These are phyloP conservation scores for Hemiprocne comata DNA, from an alignment of 2,113 vertebrate species.

Conservation along the genomic window DNA sequence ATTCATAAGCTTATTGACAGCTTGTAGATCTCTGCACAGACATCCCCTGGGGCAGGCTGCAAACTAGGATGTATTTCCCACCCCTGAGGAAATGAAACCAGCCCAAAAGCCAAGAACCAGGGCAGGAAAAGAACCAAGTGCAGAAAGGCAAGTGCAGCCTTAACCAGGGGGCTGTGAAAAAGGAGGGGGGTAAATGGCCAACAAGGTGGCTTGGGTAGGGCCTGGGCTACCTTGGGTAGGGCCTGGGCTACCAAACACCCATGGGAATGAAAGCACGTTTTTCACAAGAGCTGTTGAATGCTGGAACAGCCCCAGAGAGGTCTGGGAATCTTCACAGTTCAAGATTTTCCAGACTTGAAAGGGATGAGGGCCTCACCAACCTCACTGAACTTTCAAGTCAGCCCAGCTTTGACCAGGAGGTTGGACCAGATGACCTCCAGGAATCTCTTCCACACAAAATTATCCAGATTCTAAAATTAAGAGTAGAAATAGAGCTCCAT, in stretches of 20 bases:
- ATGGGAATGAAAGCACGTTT: accelerated
- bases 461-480: background rate
- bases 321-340: background rate
- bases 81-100: background rate
- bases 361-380: background rate
- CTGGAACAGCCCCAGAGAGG: background rate
- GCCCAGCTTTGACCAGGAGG: background rate
- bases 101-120: background rate
- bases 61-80: background rate
- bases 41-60: background rate
- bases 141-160: background rate
- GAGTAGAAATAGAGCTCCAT: background rate
- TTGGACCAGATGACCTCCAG: background rate
- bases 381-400: background rate
- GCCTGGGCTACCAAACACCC: too few relatives aligned
- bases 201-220: background rate
- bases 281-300: background rate
- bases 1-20: accelerated
- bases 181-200: background rate
- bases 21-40: background rate
- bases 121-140: background rate
- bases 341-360: background rate
- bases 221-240: background rate
- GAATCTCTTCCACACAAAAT: background rate
- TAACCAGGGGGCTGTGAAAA: background rate